phyloP scores from a whole-genome alignment of 2,113 vertebrate genomes.

The Chlamydotis undulata region DNA sequence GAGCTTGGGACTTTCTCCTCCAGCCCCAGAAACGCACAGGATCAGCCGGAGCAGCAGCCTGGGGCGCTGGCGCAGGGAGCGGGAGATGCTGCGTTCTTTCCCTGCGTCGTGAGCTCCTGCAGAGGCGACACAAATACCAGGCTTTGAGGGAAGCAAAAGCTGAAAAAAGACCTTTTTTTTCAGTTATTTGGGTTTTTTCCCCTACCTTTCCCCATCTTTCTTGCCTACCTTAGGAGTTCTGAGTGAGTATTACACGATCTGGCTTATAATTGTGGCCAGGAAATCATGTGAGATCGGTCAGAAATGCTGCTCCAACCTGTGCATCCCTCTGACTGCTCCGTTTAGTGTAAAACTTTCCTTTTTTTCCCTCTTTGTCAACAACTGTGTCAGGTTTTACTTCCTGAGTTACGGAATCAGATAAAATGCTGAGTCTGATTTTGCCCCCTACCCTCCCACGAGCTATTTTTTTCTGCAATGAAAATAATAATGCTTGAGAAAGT shows the following conservation, averaged over 20 bases:
- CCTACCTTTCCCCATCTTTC: background rate
- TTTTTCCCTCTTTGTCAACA: background rate
- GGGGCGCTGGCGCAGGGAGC: background rate
- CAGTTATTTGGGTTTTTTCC: background rate
- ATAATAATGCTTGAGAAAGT: conserved; percentile 15
- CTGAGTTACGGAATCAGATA: background rate
- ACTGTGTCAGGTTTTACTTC: background rate
- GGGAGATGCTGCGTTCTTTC: background rate
- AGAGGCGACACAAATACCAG: background rate
- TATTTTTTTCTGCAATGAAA: background rate
- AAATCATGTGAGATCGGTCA: background rate
- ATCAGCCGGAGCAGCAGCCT: background rate
- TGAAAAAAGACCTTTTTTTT: background rate
- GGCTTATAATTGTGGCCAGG: background rate
- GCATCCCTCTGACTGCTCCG: background rate
- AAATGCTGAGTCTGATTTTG: conserved; percentile 28
- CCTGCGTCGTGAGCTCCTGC: background rate
- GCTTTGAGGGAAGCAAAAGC: background rate
- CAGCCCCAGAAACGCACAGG: background rate
- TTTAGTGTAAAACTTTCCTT: background rate
- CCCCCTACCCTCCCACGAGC: background rate
- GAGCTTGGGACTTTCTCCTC: background rate
- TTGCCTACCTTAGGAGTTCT: background rate
- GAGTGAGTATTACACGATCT: background rate
- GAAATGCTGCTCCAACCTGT: background rate